These are phyloP conservation scores for Polymixis lichenea DNA, from an alignment of 2,888 invertebrate species.

Conservation along the genomic window DNA sequence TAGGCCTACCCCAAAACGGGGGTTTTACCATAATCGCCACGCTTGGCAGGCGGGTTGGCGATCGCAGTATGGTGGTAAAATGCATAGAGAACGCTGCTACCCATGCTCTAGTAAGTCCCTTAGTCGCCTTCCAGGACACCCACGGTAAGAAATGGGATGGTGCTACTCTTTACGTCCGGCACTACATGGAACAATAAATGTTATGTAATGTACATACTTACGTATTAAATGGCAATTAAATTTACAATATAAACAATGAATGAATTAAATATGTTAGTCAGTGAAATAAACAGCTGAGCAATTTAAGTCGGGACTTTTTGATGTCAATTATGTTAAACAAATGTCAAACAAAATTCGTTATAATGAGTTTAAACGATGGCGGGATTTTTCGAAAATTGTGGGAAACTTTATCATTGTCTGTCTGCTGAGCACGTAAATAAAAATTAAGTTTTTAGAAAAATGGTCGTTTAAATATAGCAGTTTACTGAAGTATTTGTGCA, in stretches of 20 bases:
- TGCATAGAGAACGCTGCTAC: no score
- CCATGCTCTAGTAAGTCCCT: no score
- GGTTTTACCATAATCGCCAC: no score
- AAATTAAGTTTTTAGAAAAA: neutral
- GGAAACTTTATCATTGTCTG: conserved; percentile 7
- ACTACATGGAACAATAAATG: no score
- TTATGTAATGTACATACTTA: neutral
- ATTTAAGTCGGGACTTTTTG: conserved; percentile 6
- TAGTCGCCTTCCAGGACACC: no score
- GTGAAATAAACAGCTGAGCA: neutral
- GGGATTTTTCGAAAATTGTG: conserved; percentile 25
- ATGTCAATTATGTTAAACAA: conserved; percentile 8
- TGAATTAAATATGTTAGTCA: neutral
- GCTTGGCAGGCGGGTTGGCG: no score
- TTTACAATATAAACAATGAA: neutral
- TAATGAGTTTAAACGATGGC: neutral
- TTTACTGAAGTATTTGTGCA: neutral
- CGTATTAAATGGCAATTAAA: neutral
- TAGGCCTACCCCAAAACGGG: no score
- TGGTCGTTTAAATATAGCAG: neutral
- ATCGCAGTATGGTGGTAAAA: no score
- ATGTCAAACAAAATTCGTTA: conserved; percentile 5
- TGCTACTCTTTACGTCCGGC: no score
- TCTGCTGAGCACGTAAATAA: neutral
- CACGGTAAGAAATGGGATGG: no score